phyloP scores from a whole-genome alignment of 1,140 invertebrate species.

The Drosophila repletoides region DNA sequence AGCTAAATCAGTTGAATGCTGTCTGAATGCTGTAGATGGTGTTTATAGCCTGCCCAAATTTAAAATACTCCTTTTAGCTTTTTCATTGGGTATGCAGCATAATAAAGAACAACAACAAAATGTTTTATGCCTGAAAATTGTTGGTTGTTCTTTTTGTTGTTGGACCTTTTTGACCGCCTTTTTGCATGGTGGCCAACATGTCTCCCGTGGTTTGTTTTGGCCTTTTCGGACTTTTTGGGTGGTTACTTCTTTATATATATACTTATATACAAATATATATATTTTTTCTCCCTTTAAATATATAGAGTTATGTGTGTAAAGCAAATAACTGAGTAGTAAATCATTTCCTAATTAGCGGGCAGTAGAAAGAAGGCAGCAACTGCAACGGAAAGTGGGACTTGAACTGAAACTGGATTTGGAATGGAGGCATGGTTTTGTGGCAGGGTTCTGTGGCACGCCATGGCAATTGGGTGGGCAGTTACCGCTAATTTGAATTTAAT shows the following conservation, averaged over 20 bases:
- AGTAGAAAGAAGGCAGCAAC: slow-evolving; percentile 1
- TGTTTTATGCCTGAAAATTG: slow-evolving; percentile 78
- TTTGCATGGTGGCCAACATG: slow-evolving; percentile 74
- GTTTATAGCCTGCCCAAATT: too few relatives aligned
- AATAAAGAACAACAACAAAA: slow-evolving; percentile 47
- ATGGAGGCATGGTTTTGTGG: background rate
- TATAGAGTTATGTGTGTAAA: too few relatives aligned
- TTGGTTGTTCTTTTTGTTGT: slow-evolving; percentile 50
- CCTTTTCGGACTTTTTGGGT: slow-evolving; percentile 61
- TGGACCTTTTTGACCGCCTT: slow-evolving; percentile 28
- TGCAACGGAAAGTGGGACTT: slow-evolving; percentile 10
- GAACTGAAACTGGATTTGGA: slow-evolving; percentile 10
- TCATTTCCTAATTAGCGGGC: slow-evolving; percentile 59
- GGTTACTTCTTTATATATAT: slow-evolving; percentile 53
- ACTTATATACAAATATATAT: too few relatives aligned
- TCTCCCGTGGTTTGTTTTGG: slow-evolving; percentile 67
- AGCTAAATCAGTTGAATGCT: too few relatives aligned
- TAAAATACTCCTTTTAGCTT: too few relatives aligned
- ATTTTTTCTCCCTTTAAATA: background rate
- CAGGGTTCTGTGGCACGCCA: slow-evolving; percentile 25
- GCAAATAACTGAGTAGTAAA: slow-evolving; percentile 57
- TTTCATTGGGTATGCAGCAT: too few relatives aligned
- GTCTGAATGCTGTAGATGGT: too few relatives aligned
- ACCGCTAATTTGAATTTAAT: slow-evolving; percentile 65
- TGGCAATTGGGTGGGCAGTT: slow-evolving; percentile 45